These are phyloP conservation scores for Acrocera orbiculus DNA, from an alignment of 2,888 invertebrate genomes.

Conservation along the genomic window DNA sequence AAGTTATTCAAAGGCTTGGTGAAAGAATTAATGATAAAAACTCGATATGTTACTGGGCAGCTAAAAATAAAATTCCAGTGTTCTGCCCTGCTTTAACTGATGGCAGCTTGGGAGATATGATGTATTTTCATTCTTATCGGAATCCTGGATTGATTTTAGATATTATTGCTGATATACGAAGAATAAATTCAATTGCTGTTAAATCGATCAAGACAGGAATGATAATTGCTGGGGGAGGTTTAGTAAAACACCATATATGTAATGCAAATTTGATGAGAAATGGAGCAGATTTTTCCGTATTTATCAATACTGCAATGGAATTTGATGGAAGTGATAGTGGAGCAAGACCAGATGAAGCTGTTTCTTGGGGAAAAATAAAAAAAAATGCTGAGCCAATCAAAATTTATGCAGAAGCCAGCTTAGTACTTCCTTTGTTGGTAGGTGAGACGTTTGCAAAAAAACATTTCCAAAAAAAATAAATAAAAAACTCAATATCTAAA, in stretches of 20 bases:
- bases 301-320: slow-evolving; percentile 86
- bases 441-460: slow-evolving; percentile 88
- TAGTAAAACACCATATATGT: slow-evolving; percentile 98
- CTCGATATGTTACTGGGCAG: slow-evolving; percentile 95
- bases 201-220: slow-evolving; percentile 87
- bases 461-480: slow-evolving; percentile 22
- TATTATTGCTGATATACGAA: slow-evolving; percentile 75
- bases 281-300: slow-evolving; percentile 91
- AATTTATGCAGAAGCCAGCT: slow-evolving; percentile 79
- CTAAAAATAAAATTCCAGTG: slow-evolving; percentile 90
- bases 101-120: slow-evolving; percentile 96
- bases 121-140: slow-evolving; percentile 92
- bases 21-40: slow-evolving; percentile 75
- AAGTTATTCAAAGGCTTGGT: slow-evolving; percentile 63
- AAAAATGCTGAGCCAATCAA: slow-evolving; percentile 79
- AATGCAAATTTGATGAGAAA: slow-evolving; percentile 99
- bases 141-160: slow-evolving; percentile 86
- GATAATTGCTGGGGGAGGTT: slow-evolving; percentile 89
- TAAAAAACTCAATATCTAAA: not conserved
- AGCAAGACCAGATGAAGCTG: slow-evolving; percentile 93
- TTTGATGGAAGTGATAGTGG: slow-evolving; percentile 98
- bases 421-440: slow-evolving; percentile 87
- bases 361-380: slow-evolving; percentile 97
- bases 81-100: slow-evolving; percentile 97
- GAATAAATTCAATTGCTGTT: slow-evolving; percentile 86